These are phyloP conservation scores for Scaptomyza hsui DNA, from an alignment of 1,140 invertebrate genomes.

Conservation along the genomic window DNA sequence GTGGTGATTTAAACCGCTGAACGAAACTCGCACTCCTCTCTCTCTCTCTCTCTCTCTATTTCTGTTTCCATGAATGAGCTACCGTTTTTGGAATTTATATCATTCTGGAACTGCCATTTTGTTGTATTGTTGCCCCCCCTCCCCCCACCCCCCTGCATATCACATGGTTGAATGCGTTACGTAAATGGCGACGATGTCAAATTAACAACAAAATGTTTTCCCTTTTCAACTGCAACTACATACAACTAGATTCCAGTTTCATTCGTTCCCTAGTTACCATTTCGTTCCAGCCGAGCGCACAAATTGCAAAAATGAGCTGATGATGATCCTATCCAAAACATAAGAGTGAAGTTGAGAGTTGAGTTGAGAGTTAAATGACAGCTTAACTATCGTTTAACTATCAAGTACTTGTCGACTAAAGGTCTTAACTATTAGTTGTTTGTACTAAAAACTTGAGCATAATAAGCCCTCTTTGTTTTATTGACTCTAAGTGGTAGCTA, in stretches of 20 bases:
- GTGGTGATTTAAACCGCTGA: neutral
- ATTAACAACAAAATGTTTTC: conserved; percentile 50
- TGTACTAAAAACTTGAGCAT: too few species aligned
- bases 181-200: conserved; percentile 38
- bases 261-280: neutral
- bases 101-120: too few species aligned
- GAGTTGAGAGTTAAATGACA: neutral
- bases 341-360: neutral
- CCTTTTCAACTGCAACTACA: too few species aligned
- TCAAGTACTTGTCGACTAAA: neutral
- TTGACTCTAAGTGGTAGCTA: too few species aligned
- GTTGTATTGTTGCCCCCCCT: neutral
- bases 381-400: neutral
- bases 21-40: conserved; percentile 1
- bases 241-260: conserved; percentile 1
- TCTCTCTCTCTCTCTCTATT: neutral
- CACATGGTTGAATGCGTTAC: conserved; percentile 45
- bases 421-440: too few species aligned
- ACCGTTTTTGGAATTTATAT: neutral
- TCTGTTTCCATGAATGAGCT: conserved; percentile 8
- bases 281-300: conserved; percentile 46
- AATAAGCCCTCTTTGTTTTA: too few species aligned
- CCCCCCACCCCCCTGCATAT: conserved; percentile 4
- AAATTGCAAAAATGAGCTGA: conserved; percentile 37
- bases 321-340: neutral